These are phyloP conservation scores for Chrysemys picta DNA, from an alignment of 2,113 vertebrate species.

Conservation along the genomic window DNA sequence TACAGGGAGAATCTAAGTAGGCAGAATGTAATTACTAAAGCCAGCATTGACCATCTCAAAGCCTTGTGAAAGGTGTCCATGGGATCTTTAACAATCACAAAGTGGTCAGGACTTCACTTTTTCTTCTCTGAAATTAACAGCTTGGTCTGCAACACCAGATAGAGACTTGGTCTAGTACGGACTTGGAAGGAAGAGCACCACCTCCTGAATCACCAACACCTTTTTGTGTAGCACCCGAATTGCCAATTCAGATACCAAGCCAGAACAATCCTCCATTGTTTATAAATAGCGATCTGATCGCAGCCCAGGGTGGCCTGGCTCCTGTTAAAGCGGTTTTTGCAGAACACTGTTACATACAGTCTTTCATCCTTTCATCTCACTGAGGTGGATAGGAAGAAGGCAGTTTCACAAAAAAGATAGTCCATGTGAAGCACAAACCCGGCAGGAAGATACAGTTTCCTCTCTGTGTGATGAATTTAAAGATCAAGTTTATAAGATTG, in stretches of 20 bases:
- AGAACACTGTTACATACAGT: neutral
- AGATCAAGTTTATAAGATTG: neutral
- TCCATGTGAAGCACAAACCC: neutral
- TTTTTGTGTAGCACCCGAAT: neutral
- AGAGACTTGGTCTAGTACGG: neutral
- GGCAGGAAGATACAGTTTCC: fast-evolving
- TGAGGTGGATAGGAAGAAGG: neutral
- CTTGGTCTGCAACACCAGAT: neutral
- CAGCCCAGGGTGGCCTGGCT: neutral
- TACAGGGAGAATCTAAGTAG: no score
- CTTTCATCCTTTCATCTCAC: neutral
- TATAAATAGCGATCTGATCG: neutral
- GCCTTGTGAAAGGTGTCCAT: no score
- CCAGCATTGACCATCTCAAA: no score
- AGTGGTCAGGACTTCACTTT: no score
- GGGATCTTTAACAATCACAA: no score
- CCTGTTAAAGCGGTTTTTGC: neutral
- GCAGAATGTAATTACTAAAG: no score
- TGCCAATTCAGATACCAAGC: neutral
- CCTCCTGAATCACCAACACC: neutral
- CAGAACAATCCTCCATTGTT: neutral
- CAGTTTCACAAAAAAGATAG: neutral
- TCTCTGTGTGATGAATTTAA: neutral
- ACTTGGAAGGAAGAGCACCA: no score
- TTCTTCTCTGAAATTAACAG: no score